Evolutionary conservation across 2,888 invertebrate genomes (phyloP), one percentile per base, ranked within the genome.

Genomic region (Epirrita christyi): DNA sequence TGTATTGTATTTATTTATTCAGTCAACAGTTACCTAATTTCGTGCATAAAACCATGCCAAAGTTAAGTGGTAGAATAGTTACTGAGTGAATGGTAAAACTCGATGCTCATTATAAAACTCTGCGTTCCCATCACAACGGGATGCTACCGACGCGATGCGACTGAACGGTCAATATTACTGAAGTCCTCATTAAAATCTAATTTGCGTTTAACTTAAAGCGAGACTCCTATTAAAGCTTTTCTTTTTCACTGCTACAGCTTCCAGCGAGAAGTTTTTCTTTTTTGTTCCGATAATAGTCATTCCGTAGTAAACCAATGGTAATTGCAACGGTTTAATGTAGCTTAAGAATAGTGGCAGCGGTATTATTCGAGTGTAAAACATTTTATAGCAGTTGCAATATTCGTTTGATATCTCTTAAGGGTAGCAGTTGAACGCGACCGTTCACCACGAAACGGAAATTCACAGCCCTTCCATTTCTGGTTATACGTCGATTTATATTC

Each of bases 401-500:
- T 71, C 66, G 68, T 71, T 71, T 70, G 71, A 72, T 72, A 69
- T 73, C 55, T 73, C 63, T 73, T 71, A 75, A 72, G 67, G 70
- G 72, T 72, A 70, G 71, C 71, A 78, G 64, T 68, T 64, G 72
- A 72, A 71, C 73, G 67, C 72, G 75, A 78, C 71, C 73, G 81
- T 80, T 81, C 80, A 84, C 88, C 87, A 75, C 87, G 78, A 80
- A 83, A 77, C 85, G 84, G 88, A 85, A 85, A 88, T 89, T 88
- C 87, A 83, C 85, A 86, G 86, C 83, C 85, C 86, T 89, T 87
- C 86, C 84, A 87, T 87, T 88, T 86, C 88, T 88, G 86, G 89
- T 90, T 92, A 92, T 92, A 86, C 86, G 89, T 82, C 90, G 89
- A 92, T 92, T 91, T 92, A 92, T 92, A 91, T 92, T 92, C 91